Percentiles rank a stretch among this genome's conserved stretches.
Conservation (phyloP, 1,140 invertebrate species). For the Mesaphorura yosii region DNA sequence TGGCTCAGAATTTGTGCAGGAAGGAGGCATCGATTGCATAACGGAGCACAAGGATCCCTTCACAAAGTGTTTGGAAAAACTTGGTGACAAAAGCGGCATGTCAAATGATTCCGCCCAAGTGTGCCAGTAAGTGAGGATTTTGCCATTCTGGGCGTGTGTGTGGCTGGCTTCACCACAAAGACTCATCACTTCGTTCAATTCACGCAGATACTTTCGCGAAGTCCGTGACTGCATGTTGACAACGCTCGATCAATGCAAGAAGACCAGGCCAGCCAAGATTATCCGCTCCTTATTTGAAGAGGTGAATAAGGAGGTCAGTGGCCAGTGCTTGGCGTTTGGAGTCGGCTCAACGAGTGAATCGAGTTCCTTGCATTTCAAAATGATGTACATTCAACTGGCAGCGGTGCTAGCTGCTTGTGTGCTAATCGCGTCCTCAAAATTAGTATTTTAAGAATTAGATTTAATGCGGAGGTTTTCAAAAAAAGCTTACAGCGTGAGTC, state of each 20-base stretch:
- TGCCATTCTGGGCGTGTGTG: not conserved
- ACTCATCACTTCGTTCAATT: too few species aligned
- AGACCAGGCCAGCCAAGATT: not conserved
- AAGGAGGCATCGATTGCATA: constrained; percentile 1
- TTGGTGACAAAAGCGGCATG: not conserved
- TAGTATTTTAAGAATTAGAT: too few species aligned
- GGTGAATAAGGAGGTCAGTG: not conserved
- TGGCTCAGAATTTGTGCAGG: constrained; percentile 5
- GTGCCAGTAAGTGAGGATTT: constrained; percentile 5
- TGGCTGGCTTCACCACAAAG: not conserved
- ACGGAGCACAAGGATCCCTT: not conserved
- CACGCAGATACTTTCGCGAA: constrained; percentile 2
- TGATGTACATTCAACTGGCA: too few species aligned
- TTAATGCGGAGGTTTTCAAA: too few species aligned
- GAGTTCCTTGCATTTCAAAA: too few species aligned
- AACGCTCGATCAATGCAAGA: not conserved
- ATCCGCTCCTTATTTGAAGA: constrained; percentile 6
- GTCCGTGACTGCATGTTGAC: not conserved
- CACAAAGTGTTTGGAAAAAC: not conserved
- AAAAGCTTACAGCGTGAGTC: too few species aligned
- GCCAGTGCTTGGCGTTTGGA: not conserved
- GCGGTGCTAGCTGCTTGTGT: too few species aligned
- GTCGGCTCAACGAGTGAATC: too few species aligned
- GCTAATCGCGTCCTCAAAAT: too few species aligned
- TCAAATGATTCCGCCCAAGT: not conserved